Evolutionary conservation across 2,888 invertebrate genomes (phyloP), one percentile per base, ranked within the genome.

Genomic region (Ennomos erosarius): DNA sequence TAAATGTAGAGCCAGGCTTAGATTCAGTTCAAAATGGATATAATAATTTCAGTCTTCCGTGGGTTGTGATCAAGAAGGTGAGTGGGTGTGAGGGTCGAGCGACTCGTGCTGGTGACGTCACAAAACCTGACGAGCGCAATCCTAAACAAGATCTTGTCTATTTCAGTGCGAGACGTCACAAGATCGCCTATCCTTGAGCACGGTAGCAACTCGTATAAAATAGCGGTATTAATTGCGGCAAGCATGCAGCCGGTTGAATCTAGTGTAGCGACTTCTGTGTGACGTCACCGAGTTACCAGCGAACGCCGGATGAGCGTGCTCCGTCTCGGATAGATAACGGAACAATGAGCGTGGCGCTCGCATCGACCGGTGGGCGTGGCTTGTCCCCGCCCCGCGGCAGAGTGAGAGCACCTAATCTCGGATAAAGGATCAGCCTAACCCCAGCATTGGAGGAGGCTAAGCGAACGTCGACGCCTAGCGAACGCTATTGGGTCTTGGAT

Each of bases 341-440:
- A 74, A 84, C 87, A 87, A 85, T 87, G 87, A 79, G 81, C 74
- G 73, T 74, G 79, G 80, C 82, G 84, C 52, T 53, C 76, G 81
- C 88, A 90, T 90, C 90, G 90, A 90, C 88, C 90, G 90, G 87
- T 86, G 78, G 90, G 90, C 90, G 90, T 88, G 90, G 84, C 84
- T 69, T 67, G 82, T 81, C 87, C 85, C 88, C 89, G 88, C 91
- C 91, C 84, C 84, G 76, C 79, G 60, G 44, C 75, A 84, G 83
- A 84, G 82, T 82, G 85, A 85, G 84, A 84, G 74, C 85, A 81
- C 75, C 88, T 92, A 90, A 92, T 92, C 92, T 88, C 82, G 90
- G 88, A 90, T 92, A 91, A 88, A 85, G 91, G 91, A 91, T 91
- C 85, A 90, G 83, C 84, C 83, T 89, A 85, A 88, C 76, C 81